Evolutionary conservation across 2,888 invertebrate species (phyloP), one percentile per base, ranked within the genome.

Genomic region (Drosophila atroscutellata): DNA sequence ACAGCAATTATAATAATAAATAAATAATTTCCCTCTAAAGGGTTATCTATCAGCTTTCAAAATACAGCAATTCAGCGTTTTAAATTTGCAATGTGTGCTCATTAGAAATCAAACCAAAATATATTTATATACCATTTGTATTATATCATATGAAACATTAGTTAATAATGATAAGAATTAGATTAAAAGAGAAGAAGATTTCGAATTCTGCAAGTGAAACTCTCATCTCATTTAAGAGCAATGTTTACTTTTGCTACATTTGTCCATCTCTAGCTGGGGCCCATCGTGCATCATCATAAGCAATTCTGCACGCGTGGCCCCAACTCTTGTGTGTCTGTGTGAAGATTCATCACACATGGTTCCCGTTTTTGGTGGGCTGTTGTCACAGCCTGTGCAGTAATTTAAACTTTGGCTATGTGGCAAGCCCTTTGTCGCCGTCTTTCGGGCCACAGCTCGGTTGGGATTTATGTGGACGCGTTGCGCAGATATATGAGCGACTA

Each of bases 371-470:
- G 63, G 39, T 57, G 68, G 60, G 36, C 64, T 60, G 54, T 62
- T 74, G 86, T 64, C 74, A 81, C 86, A 86, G 86, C 78, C 89
- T 82, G 88, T 58, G 70, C 71, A 86, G 86, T 88, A 86, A 86
- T 86, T 86, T 86, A 86, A 86, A 86, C 82, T 86, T 86, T 86
- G 67, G 59, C 81, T 42, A 71, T 66, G 70, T 49, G 65, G 32
- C 34, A 24, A 42, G 60, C 30, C 66, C 55, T 65, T 77, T 72
- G 74, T 60, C 59, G 42, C 15, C 36, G 26, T 61, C 50, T 61
- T 72, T 42, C 49, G 62, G 52, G 56, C 59, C 61, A 62, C 47
- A 61, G 49, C 59, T 39, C 49, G 39, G 42, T 8, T 42, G 56
- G 72, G 84, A 84, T 86, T 83, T 83, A 81, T 84, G 75, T 56